Conservation (phyloP, 23 tunicate species). For the Halocynthia roretzi region DNA sequence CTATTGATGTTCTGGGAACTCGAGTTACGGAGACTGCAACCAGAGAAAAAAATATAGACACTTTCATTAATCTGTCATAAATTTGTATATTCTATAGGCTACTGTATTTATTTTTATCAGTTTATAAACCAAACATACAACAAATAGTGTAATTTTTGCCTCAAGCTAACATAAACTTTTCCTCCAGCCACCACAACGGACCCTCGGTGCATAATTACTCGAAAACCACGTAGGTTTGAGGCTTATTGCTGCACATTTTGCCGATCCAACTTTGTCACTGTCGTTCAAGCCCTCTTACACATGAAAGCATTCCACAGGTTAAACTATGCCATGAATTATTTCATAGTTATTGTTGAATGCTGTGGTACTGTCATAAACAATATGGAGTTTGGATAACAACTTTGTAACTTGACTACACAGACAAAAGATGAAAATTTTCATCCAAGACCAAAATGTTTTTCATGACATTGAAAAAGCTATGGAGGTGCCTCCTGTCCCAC, state of each 20-base stretch:
- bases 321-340: background rate
- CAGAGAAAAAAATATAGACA: background rate
- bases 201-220: constrained; percentile 73
- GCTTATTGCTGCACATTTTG: constrained; percentile 93
- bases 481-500: constrained; percentile 96
- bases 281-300: constrained; percentile 81
- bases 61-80: no score
- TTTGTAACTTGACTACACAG: constrained; percentile 10
- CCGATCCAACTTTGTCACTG: constrained; percentile 73
- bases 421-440: constrained; percentile 52
- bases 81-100: no score
- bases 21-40: background rate
- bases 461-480: constrained; percentile 81
- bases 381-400: background rate
- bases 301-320: constrained; percentile 91
- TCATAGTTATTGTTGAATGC: background rate
- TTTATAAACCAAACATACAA: no score
- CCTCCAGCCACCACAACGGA: constrained; percentile 43
- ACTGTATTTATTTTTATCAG: no score
- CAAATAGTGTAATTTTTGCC: no score
- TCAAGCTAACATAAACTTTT: background rate
- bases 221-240: constrained; percentile 84
- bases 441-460: constrained; percentile 79
- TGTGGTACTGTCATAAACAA: background rate
- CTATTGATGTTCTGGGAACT: background rate